Evolutionary conservation across 2,797 vertebrate genomes (phyloP), one percentile per base, ranked within the genome.

Genomic region (Sebastes trivittatus): DNA sequence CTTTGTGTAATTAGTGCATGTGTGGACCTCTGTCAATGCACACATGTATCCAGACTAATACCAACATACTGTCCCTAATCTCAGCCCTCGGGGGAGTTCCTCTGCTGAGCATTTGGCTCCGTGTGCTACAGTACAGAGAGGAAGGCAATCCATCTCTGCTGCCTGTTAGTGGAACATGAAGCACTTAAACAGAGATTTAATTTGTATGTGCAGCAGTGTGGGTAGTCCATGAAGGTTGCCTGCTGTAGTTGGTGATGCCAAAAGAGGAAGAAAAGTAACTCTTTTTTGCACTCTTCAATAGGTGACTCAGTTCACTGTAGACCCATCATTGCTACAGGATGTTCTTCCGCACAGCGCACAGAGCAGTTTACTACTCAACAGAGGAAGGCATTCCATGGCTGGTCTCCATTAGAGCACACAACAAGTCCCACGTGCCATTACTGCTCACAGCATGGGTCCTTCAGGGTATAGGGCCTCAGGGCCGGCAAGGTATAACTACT

Each of bases 331-430:
- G 60, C 80, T 71, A 72, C 82, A 84, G 87, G 83, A 88, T 77
- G 86, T 82, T 75, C 83, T 13, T 82, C 73, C 58, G 65, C 82
- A 61, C 25, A 30, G 79, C 3, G 11, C 64, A 88, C 38, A 80
- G 64, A 79, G 83, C 49, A 74, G 73, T 87, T 88, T 80, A 89
- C 82, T 83, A 62, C 81, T 76, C 63, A 68, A 77, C 69, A 88
- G 88, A 92, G 88, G 89, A 92, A 89, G 75, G 58, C 89, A 88
- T 90, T 92, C 92, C 78, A 56, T 69, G 86, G 83, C 92, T 93
- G 92, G 89, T 76, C 90, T 84, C 88, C 92, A 93, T 94, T 94
- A 93, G 86, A 32, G 84, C 91, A 84, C 85, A 71, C 84, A 88
- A 81, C 84, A 88, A 84, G 86, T 55, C 89, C 91, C 93, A 95